Conservation (phyloP, 2,888 invertebrate genomes). For the Ephialtes manifestator region DNA sequence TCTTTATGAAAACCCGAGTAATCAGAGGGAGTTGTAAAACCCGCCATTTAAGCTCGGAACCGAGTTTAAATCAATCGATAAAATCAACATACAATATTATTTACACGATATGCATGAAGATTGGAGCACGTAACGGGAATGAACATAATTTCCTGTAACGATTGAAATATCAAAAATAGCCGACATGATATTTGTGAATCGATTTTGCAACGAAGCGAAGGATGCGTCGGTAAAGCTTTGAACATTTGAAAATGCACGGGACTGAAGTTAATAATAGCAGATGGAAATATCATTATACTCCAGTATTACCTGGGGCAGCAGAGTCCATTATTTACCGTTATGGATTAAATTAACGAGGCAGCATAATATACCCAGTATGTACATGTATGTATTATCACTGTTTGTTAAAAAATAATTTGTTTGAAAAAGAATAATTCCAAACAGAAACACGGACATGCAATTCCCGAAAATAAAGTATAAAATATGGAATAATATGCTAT, state of each 20-base stretch:
- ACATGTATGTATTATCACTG: constrained; percentile 46
- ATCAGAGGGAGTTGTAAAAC: too few relatives aligned
- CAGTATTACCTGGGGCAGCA: not conserved
- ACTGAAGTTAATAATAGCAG: not conserved
- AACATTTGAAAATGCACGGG: not conserved
- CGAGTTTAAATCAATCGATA: not conserved
- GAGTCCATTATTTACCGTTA: not conserved
- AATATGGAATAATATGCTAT: not conserved
- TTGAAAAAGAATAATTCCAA: constrained; percentile 17
- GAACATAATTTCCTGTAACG: not conserved
- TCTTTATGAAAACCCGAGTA: not conserved
- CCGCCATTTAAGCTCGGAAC: not conserved
- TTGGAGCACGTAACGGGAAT: not conserved
- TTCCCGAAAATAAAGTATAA: not conserved
- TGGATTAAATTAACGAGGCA: constrained; percentile 41
- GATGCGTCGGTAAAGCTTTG: not conserved
- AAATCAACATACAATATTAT: constrained; percentile 8
- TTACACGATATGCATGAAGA: constrained; percentile 1
- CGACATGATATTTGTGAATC: not conserved
- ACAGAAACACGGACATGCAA: not conserved
- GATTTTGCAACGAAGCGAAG: not conserved
- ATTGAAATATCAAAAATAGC: not conserved
- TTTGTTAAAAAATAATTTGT: too few relatives aligned
- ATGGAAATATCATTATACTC: not conserved
- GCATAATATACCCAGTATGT: constrained; percentile 34